Percentiles rank a stretch among this genome's conserved stretches.
These are phyloP conservation scores for Luffia ferchaultella DNA, from an alignment of 2,888 invertebrate genomes.

Conservation along the genomic window DNA sequence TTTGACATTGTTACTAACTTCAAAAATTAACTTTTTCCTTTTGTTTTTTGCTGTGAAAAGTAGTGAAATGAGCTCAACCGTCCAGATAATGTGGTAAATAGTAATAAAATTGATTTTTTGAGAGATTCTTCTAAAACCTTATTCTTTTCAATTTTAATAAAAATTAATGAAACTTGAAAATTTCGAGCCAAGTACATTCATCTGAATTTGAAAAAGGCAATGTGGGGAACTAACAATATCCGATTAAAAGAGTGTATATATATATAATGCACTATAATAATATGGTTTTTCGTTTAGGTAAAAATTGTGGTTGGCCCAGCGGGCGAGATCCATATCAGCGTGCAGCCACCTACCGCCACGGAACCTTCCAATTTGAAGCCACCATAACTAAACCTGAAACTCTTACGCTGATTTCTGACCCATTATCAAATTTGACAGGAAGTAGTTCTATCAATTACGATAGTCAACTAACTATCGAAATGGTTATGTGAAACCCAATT, in stretches of 20 bases:
- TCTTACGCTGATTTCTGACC: background rate
- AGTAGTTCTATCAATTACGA: background rate
- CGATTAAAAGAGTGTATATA: too few relatives aligned
- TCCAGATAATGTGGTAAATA: too few relatives aligned
- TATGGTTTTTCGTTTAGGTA: conserved; percentile 28
- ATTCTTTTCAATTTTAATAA: too few relatives aligned
- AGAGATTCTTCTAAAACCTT: too few relatives aligned
- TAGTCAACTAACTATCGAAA: too few relatives aligned
- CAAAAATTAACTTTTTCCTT: too few relatives aligned
- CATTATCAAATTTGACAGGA: background rate
- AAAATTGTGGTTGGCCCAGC: conserved; percentile 48
- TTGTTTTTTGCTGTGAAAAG: too few relatives aligned
- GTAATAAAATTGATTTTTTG: background rate
- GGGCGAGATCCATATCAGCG: conserved; percentile 40
- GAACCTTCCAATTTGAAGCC: too few relatives aligned
- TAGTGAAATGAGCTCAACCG: too few relatives aligned
- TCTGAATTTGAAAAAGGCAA: background rate
- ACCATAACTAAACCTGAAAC: conserved; percentile 16
- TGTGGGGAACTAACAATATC: background rate
- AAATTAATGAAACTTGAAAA: too few relatives aligned
- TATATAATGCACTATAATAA: background rate
- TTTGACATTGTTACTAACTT: too few relatives aligned
- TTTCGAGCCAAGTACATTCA: background rate
- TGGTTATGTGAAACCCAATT: too few relatives aligned
- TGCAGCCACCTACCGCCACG: conserved; percentile 28